Base-by-base conservation (phyloP, 2,888 invertebrate species). In the Morpho achilles region DNA sequence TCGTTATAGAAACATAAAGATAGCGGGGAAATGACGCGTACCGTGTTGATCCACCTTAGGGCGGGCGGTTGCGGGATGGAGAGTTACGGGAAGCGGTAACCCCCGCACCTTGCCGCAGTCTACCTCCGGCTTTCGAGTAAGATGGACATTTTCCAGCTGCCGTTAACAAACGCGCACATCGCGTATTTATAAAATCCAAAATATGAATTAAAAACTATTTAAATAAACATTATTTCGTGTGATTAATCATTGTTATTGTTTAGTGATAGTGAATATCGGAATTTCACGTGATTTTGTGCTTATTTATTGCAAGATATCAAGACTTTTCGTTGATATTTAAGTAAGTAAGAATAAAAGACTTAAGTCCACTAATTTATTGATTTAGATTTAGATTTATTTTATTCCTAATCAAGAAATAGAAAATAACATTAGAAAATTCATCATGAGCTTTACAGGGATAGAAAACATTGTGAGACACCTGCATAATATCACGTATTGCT, bases 101-200 rank as follows among this genome's bases (percentile, higher is more conserved):
- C 68, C 68, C 64, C 72, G 72, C 75, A 73, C 77, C 75, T 75
- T 77, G 55, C 77, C 76, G 73, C 81, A 82, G 83, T 82, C 72
- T 70, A 71, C 74, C 66, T 68, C 67, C 60, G 60, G 56, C 64
- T 63, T 66, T 59, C 67, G 69, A 48, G 58, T 50, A 59, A 9
- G 55, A 43, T 63, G 70, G 59, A 55, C 68, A 73, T 66, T 45
- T 58, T 50, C 50, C 16, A 10, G 63, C 59, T 58, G 56, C 58
- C 49, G 56, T 56, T 49, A 58, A 49, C 65, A 65, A 60, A 56
- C 60, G 49, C 47, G 53, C 32, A 39, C 46, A 50, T 42, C 62
- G 53, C 64, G 59, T 56, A 62, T 62, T 48, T 49, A 23, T 56
- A 70, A 69, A 69, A 63, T 46, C 46, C n/a, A 52, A 59, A 64